Evolutionary conservation across 2,888 invertebrate genomes (phyloP).

Genomic region (Patella depressa): DNA sequence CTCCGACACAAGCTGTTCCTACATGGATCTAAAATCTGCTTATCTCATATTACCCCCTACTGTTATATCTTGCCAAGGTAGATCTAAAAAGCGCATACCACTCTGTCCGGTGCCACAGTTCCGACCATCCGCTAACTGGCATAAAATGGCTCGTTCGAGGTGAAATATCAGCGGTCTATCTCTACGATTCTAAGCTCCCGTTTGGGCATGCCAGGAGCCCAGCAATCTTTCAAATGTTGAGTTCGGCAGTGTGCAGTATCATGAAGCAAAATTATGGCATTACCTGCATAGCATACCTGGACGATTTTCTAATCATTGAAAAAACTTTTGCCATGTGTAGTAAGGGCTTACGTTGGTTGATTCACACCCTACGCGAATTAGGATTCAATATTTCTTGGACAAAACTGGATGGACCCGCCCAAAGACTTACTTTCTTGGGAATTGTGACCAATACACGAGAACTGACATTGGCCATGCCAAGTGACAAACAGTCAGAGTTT

Average conservation of each 20-base stretch:
- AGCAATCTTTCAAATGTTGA: not conserved
- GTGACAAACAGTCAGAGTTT: too few relatives aligned
- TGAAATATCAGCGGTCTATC: not conserved
- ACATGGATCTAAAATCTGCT: not conserved
- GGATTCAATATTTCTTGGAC: too few relatives aligned
- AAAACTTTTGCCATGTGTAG: not conserved
- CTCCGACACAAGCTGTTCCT: too few relatives aligned
- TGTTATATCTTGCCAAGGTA: constrained; percentile 5
- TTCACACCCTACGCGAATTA: too few relatives aligned
- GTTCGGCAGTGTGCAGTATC: constrained; percentile 1
- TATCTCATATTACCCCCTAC: not conserved
- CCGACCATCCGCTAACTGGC: not conserved
- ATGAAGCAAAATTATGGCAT: not conserved
- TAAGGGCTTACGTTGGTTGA: too few relatives aligned
- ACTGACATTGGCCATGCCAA: too few relatives aligned
- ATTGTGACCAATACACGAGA: too few relatives aligned
- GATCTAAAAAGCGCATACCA: constrained; percentile 6
- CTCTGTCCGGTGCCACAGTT: not conserved
- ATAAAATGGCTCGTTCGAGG: not conserved
- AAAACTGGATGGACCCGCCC: too few relatives aligned
- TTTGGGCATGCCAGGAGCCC: constrained; percentile 4
- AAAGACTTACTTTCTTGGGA: too few relatives aligned
- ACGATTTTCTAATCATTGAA: constrained; percentile 12
- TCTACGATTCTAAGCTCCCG: not conserved
- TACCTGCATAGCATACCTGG: constrained; percentile 10